phyloP scores from a whole-genome alignment of 2,888 invertebrate genomes.

The Drosophila mayaguana region DNA sequence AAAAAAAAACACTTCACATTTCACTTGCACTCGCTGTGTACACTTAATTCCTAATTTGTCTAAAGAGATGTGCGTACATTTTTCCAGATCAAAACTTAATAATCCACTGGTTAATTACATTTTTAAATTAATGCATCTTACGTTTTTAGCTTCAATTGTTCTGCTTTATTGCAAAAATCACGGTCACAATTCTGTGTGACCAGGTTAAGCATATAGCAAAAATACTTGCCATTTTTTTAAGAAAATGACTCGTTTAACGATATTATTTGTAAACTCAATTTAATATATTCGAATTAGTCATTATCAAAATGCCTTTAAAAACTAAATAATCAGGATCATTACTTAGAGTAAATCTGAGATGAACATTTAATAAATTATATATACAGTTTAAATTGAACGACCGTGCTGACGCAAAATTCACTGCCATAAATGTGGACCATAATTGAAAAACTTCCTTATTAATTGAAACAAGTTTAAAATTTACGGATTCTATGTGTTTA shows the following conservation, averaged over 20 bases:
- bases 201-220: constrained; percentile 7
- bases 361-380: too few relatives aligned
- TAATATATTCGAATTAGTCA: too few relatives aligned
- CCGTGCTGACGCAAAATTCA: too few relatives aligned
- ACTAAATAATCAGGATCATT: neutral
- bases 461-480: too few relatives aligned
- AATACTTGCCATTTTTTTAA: too few relatives aligned
- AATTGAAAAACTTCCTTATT: too few relatives aligned
- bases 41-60: neutral
- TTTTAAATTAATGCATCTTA: constrained; percentile 29
- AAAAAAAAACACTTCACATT: constrained; percentile 64
- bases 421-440: too few relatives aligned
- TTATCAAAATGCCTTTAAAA: neutral
- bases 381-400: too few relatives aligned
- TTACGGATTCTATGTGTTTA: neutral
- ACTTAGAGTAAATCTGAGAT: too few relatives aligned
- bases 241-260: too few relatives aligned
- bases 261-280: neutral
- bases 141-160: constrained; percentile 40
- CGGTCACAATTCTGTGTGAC: constrained; percentile 48
- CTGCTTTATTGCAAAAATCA: constrained; percentile 61
- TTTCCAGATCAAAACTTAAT: neutral
- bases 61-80: constrained; percentile 7
- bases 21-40: constrained; percentile 45
- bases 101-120: constrained; percentile 11